A percentile compares a stretch with the other conserved stretches of the same genome.
These are phyloP conservation scores for Bradynema listronoti DNA, from an alignment of 1,140 invertebrate genomes.

Conservation along the genomic window DNA sequence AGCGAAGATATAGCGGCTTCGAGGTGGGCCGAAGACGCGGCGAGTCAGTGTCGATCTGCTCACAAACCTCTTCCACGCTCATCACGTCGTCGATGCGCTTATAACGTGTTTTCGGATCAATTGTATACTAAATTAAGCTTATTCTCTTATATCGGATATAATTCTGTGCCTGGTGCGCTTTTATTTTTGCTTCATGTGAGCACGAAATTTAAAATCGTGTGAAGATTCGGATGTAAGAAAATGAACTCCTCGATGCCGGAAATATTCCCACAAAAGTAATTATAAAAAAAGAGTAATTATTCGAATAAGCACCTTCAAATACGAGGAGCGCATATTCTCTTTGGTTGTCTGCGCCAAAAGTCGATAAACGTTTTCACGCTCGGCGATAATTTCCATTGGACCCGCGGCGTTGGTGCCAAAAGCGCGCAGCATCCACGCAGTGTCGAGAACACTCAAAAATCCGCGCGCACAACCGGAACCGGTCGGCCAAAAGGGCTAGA, in stretches of 20 bases:
- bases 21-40: slow-evolving; percentile 17
- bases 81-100: too few species aligned
- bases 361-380: slow-evolving; percentile 78
- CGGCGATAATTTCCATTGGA: slow-evolving; percentile 67
- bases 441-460: slow-evolving; percentile 88
- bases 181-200: too few species aligned
- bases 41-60: slow-evolving; percentile 32
- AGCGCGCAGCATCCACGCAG: slow-evolving; percentile 82
- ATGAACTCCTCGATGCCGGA: too few species aligned
- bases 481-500: slow-evolving; percentile 97
- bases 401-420: slow-evolving; percentile 67
- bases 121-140: too few species aligned
- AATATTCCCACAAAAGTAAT: slow-evolving; percentile 27
- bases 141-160: too few species aligned
- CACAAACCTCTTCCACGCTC: too few species aligned
- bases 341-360: slow-evolving; percentile 85
- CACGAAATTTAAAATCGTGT: too few species aligned
- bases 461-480: slow-evolving; percentile 93
- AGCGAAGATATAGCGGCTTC: slow-evolving; percentile 10
- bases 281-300: not conserved
- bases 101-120: too few species aligned
- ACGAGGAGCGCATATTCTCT: slow-evolving; percentile 81
- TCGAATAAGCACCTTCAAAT: slow-evolving; percentile 29
- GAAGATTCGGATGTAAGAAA: too few species aligned
- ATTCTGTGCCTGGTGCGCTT: too few species aligned